Conservation (phyloP, 2,113 vertebrate species). For the Rhinoderma darwinii region DNA sequence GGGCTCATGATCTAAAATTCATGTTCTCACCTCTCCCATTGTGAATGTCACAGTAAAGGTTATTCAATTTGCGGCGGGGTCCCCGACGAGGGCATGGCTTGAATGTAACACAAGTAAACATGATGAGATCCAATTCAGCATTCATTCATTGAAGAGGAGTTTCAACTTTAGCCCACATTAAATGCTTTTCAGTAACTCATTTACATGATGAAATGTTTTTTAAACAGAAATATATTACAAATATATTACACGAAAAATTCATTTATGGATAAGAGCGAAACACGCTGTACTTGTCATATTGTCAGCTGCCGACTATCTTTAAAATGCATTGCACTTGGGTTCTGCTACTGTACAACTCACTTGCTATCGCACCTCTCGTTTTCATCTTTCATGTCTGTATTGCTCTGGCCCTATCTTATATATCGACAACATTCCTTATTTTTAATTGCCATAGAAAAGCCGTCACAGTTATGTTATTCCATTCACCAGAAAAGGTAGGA, state of each 20-base stretch:
- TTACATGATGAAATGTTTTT: slow-evolving; percentile 53
- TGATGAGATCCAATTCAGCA: slow-evolving; percentile 32
- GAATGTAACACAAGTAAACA: slow-evolving; percentile 44
- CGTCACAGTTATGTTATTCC: neutral
- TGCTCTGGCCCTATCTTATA: slow-evolving; percentile 10
- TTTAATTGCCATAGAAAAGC: neutral
- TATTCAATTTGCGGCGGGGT: slow-evolving; percentile 56
- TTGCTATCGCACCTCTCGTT: slow-evolving; percentile 39
- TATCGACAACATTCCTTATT: slow-evolving; percentile 8
- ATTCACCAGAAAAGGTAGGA: neutral
- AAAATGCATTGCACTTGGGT: slow-evolving; percentile 28
- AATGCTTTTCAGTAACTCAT: slow-evolving; percentile 29
- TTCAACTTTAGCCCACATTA: slow-evolving; percentile 29
- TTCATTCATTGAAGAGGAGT: slow-evolving; percentile 44
- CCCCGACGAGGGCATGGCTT: neutral
- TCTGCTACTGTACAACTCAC: neutral
- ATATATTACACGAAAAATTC: slow-evolving; percentile 23
- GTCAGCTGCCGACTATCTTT: neutral
- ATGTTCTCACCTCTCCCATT: slow-evolving; percentile 42
- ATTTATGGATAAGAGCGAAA: slow-evolving; percentile 34
- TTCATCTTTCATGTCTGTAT: slow-evolving; percentile 42
- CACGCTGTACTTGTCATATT: slow-evolving; percentile 29
- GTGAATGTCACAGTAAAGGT: slow-evolving; percentile 49
- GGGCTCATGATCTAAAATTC: slow-evolving; percentile 30
- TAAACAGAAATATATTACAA: slow-evolving; percentile 29